Percentiles rank a stretch among this genome's conserved stretches.
Evolutionary conservation across 1,140 invertebrate genomes (phyloP).

Genomic region (Lerema accius): DNA sequence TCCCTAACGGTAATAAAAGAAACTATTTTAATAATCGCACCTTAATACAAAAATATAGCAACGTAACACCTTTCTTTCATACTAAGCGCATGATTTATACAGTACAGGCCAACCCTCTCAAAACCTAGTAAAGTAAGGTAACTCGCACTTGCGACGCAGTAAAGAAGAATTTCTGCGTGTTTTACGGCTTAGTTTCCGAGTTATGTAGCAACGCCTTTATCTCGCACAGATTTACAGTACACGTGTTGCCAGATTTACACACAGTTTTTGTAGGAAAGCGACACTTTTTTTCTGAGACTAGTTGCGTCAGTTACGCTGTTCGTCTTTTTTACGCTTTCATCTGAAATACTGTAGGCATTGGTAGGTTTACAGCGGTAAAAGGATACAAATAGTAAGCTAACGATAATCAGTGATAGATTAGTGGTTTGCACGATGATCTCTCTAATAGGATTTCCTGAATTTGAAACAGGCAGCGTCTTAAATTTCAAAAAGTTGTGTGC

Average conservation of each 20-base stretch:
- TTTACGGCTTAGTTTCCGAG: constrained; percentile 50
- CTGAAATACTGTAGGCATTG: too few species aligned
- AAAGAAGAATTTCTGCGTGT: constrained; percentile 49
- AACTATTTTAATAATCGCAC: neutral
- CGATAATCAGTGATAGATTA: too few species aligned
- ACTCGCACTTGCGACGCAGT: constrained; percentile 43
- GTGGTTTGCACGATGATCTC: too few species aligned
- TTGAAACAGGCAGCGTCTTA: too few species aligned
- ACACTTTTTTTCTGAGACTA: constrained; percentile 7
- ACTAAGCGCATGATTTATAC: constrained; percentile 30
- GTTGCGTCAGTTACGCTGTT: neutral
- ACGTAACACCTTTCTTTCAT: too few species aligned
- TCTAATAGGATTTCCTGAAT: too few species aligned
- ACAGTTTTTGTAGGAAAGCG: constrained; percentile 12
- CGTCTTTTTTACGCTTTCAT: too few species aligned
- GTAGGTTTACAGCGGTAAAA: too few species aligned
- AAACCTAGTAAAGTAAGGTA: constrained; percentile 37
- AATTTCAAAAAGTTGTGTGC: too few species aligned
- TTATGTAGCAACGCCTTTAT: constrained; percentile 34
- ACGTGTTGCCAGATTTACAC: constrained; percentile 33
- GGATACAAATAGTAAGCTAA: too few species aligned
- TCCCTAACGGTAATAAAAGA: neutral
- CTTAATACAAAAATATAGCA: neutral
- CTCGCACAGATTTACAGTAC: constrained; percentile 31
- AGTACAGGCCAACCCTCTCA: constrained; percentile 38